Evolutionary conservation across 2,797 vertebrate genomes (phyloP), one percentile per base, ranked within the genome.

Genomic region (Danio choprae): DNA sequence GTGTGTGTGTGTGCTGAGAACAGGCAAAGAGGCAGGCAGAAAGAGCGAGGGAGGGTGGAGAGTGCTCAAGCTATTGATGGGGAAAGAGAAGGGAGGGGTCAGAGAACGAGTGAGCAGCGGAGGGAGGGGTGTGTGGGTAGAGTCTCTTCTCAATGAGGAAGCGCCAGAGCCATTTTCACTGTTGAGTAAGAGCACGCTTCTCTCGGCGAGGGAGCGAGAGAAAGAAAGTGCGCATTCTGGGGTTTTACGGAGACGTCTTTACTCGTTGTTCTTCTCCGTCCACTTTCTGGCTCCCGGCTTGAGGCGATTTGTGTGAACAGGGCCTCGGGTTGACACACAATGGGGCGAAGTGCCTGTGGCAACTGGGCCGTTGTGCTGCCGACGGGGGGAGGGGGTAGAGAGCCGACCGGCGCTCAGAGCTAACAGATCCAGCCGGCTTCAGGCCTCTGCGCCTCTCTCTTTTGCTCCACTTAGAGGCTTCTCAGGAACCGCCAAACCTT

Each of bases 101-200:
- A 84, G 88, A 81, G 87, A 87, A 80, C 36, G 80, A 69, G 80
- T 80, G 84, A 79, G 77, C 70, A 58, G 65, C 29, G 81, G 87
- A 86, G 89, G 87, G 89, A 89, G 81, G 83, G 90, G 90, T 81
- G 89, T 80, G 92, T 92, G 91, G 91, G 92, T 89, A 89, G 92
- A 91, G 90, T 84, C 91, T 89, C 81, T 8, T 83, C 88, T 92
- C 92, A 94, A 94, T 92, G 92, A 94, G 93, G 93, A 94, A 94
- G 93, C 92, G 87, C 91, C 87, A 90, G 90, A 93, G 93, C 94
- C 94, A 94, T 94, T 94, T 94, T 94, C 92, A 91, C 91, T 90
- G 89, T 93, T 93, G 92, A 93, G 92, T 90, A 93, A 93, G 91
- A 91, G 87, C 92, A 93, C 87, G 91, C 91, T 89, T 88, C 84